Percentiles rank a stretch among this genome's conserved stretches.
Evolutionary conservation across 1,140 invertebrate genomes (phyloP).

Genomic region (Zaprionus capensis): DNA sequence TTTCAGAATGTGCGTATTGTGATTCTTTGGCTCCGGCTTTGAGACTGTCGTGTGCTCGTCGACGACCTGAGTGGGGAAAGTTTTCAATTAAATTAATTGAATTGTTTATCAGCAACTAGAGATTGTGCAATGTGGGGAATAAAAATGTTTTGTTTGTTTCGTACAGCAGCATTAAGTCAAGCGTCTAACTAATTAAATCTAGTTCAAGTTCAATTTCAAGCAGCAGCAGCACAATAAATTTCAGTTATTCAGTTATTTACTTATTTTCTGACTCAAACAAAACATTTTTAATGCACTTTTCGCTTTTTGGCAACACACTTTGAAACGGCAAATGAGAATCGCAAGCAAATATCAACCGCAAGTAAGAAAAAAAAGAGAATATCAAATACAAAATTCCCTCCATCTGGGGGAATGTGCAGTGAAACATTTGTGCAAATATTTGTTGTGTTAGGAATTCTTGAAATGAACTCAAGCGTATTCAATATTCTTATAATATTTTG

Average conservation of each 20-base stretch:
- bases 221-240: constrained; percentile 77
- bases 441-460: constrained; percentile 62
- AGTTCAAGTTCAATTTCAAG: constrained; percentile 32
- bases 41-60: constrained; percentile 90
- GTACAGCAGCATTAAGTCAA: constrained; percentile 50
- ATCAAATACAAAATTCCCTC: constrained; percentile 46
- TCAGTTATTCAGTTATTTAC: constrained; percentile 27
- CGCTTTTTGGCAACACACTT: constrained; percentile 71
- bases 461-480: constrained; percentile 17
- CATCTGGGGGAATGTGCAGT: constrained; percentile 21
- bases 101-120: constrained; percentile 20
- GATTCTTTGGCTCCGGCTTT: constrained; percentile 87
- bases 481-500: constrained; percentile 43
- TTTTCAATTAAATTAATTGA: constrained; percentile 7
- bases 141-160: constrained; percentile 64
- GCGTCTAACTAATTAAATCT: constrained; percentile 59
- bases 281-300: constrained; percentile 79
- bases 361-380: constrained; percentile 25
- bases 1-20: constrained; percentile 90
- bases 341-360: constrained; percentile 38
- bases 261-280: constrained; percentile 56
- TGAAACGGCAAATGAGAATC: constrained; percentile 69
- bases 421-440: constrained; percentile 79
- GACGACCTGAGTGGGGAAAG: constrained; percentile 87
- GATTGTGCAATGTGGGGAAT: constrained; percentile 41